Evolutionary conservation across 2,797 vertebrate genomes (phyloP).

Genomic region (Tokudaia tokunoshimensis): DNA sequence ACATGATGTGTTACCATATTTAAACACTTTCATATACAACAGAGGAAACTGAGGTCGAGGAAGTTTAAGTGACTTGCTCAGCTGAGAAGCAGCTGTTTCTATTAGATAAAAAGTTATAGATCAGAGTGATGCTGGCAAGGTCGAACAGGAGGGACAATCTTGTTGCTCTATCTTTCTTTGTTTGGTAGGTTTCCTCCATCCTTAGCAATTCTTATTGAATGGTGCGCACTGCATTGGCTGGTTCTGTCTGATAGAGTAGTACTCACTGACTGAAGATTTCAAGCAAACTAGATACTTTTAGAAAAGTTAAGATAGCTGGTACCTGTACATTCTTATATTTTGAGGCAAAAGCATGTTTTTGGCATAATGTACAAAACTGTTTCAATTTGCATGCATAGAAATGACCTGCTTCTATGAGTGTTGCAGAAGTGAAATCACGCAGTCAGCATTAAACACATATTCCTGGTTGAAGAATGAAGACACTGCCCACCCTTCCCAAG

Average conservation of each 20-base stretch:
- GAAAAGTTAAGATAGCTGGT: not conserved
- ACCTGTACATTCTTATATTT: not conserved
- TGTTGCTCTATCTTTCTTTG: constrained; percentile 19
- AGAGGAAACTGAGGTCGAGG: constrained; percentile 62
- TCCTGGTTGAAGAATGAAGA: constrained; percentile 10
- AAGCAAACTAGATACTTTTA: not conserved
- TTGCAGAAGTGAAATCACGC: not conserved
- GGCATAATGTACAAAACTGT: not conserved
- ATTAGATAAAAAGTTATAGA: constrained; percentile 54
- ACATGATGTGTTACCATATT: constrained; percentile 14
- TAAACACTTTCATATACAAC: constrained; percentile 46
- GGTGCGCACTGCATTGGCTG: not conserved
- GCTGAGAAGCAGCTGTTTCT: constrained; percentile 49
- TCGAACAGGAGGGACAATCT: not conserved
- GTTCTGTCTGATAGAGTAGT: constrained; percentile 7
- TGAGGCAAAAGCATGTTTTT: not conserved
- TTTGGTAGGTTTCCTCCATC: not conserved
- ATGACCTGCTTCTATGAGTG: not conserved
- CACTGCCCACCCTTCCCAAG: not conserved
- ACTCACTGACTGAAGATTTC: constrained; percentile 30
- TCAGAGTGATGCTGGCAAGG: constrained; percentile 1
- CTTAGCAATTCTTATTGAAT: not conserved
- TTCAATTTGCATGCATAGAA: constrained; percentile 13
- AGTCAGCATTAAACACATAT: not conserved
- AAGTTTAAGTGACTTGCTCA: constrained; percentile 19